phyloP scores from a whole-genome alignment of 2,888 invertebrate species.

The Erannis defoliaria region DNA sequence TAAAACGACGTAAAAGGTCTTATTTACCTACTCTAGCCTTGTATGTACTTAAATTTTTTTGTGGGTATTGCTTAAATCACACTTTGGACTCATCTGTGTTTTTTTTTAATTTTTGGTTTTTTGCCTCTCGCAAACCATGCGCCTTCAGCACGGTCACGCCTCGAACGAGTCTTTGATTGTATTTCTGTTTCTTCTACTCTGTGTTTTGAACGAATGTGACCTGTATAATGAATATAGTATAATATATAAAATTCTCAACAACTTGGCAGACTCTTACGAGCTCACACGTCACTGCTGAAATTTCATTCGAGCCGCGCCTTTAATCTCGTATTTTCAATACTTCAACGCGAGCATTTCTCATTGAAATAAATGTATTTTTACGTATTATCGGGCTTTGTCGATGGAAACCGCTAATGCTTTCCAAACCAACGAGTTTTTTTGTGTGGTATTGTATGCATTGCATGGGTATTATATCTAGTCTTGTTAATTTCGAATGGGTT shows the following conservation, averaged over 20 bases:
- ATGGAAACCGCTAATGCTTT: constrained; percentile 47
- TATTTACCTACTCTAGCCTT: no score
- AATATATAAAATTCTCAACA: constrained; percentile 13
- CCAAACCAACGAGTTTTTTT: constrained; percentile 47
- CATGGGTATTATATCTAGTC: constrained; percentile 25
- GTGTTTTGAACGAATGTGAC: constrained; percentile 3
- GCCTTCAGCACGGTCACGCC: background rate
- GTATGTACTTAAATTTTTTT: no score
- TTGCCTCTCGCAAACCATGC: no score
- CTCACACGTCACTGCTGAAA: constrained; percentile 17
- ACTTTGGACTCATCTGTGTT: no score
- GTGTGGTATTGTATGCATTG: constrained; percentile 42
- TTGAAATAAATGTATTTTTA: constrained; percentile 35
- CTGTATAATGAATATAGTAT: no score
- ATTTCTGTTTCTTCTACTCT: background rate
- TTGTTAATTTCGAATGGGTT: constrained; percentile 4
- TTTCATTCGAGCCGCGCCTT: constrained; percentile 16
- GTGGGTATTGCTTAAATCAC: no score
- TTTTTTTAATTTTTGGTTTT: no score
- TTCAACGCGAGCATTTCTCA: constrained; percentile 21
- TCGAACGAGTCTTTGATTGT: background rate
- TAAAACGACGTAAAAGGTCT: no score
- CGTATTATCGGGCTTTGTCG: constrained; percentile 38
- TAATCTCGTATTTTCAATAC: constrained; percentile 23
- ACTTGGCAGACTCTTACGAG: constrained; percentile 8